These are phyloP conservation scores for Oryzias sinensis DNA, from an alignment of 2,797 vertebrate genomes.

Conservation along the genomic window DNA sequence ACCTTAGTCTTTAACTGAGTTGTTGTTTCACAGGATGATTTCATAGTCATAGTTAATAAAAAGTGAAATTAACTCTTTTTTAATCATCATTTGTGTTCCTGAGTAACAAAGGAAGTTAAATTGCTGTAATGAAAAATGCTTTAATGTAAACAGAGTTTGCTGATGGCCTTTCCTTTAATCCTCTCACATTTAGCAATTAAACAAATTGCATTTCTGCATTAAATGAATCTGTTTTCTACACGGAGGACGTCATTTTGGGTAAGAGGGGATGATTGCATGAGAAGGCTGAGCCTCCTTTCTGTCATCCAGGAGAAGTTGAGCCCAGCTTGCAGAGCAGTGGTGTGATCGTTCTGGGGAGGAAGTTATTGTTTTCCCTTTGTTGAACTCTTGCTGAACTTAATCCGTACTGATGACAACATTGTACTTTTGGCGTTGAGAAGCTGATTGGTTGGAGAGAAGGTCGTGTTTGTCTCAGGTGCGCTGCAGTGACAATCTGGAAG, in stretches of 20 bases:
- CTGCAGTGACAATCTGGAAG: conserved; percentile 44
- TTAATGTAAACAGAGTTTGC: too few relatives aligned
- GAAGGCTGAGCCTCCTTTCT: not conserved
- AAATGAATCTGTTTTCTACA: not conserved
- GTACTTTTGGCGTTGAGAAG: too few relatives aligned
- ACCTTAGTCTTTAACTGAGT: too few relatives aligned
- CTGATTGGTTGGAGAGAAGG: not conserved
- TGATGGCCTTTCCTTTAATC: too few relatives aligned
- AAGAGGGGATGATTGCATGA: not conserved
- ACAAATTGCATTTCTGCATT: not conserved
- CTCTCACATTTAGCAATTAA: too few relatives aligned
- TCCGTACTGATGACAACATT: conserved; percentile 1
- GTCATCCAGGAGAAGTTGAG: not conserved
- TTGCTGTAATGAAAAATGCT: too few relatives aligned
- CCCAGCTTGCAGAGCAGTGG: conserved; percentile 9
- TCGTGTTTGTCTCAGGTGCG: conserved; percentile 35
- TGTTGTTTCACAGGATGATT: too few relatives aligned
- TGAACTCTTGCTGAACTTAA: not conserved
- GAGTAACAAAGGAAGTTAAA: too few relatives aligned
- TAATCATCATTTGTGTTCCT: too few relatives aligned
- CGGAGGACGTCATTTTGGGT: not conserved
- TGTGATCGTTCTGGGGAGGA: not conserved
- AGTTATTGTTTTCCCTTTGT: not conserved
- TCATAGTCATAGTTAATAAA: too few relatives aligned
- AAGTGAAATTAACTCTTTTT: too few relatives aligned